Conservation (phyloP, 2,113 vertebrate genomes). For the Ammodytes dubius region DNA sequence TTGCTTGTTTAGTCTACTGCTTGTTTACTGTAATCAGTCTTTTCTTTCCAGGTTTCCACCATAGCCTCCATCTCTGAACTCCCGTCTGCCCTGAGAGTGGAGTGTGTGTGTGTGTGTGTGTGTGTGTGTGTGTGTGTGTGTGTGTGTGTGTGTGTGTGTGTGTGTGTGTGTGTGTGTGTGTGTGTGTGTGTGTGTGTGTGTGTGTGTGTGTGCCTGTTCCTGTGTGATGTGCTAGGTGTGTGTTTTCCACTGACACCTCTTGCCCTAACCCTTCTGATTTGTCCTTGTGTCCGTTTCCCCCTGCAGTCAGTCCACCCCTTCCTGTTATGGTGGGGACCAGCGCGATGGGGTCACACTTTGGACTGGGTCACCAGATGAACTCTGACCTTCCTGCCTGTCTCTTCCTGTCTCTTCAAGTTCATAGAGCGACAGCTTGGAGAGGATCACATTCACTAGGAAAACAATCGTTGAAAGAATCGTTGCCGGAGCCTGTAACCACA, state of each 20-base stretch:
- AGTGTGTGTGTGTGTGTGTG: background rate
- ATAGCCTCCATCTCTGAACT: constrained; percentile 2
- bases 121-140: background rate
- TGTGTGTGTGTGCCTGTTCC: background rate
- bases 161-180: background rate
- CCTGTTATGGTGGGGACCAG: constrained; percentile 72
- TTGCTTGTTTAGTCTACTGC: background rate
- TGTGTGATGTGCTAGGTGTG: background rate
- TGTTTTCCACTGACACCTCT: constrained; percentile 32
- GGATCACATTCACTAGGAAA: background rate
- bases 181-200: too few relatives aligned
- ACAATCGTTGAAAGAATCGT: background rate
- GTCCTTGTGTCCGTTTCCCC: constrained; percentile 54
- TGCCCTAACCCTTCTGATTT: constrained; percentile 28
- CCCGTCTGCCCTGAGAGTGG: constrained; percentile 6
- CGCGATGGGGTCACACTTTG: constrained; percentile 2
- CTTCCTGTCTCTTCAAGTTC: constrained; percentile 66
- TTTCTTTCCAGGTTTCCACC: constrained; percentile 7
- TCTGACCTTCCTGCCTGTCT: constrained; percentile 63
- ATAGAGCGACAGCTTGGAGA: constrained; percentile 14
- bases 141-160: background rate
- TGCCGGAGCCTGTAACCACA: background rate
- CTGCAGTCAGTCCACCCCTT: constrained; percentile 54
- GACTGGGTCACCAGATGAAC: constrained; percentile 50
- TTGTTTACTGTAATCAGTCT: background rate